Conservation (phyloP, 2,888 invertebrate species). For the Trichogramma evanescens region DNA sequence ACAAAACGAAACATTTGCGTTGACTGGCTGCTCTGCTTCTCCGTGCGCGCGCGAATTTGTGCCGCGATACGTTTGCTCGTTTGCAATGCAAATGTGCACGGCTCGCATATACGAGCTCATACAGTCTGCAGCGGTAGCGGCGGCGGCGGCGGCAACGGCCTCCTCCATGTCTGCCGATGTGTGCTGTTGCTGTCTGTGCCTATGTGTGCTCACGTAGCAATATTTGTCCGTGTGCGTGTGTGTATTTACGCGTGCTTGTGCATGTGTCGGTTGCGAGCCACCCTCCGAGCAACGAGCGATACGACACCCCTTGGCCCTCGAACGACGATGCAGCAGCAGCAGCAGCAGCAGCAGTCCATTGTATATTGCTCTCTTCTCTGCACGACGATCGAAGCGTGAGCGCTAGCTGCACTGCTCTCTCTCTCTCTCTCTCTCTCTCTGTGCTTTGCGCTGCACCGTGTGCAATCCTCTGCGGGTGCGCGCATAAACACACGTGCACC, state of each 20-base stretch:
- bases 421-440: too few relatives aligned
- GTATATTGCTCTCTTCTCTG: too few relatives aligned
- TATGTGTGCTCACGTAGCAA: conserved; percentile 9
- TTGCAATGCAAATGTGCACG: conserved; percentile 43
- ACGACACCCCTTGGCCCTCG: too few relatives aligned
- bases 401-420: too few relatives aligned
- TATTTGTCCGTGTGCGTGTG: conserved; percentile 15
- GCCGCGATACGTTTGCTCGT: conserved; percentile 38
- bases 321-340: too few relatives aligned
- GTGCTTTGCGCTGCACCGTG: too few relatives aligned
- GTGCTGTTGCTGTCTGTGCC: conserved; percentile 8
- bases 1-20: conserved; percentile 1
- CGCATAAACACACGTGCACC: conserved; percentile 10
- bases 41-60: conserved; percentile 20
- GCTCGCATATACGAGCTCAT: conserved; percentile 22
- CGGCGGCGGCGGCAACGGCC: neutral
- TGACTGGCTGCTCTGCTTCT: too few relatives aligned
- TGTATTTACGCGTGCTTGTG: neutral
- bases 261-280: too few relatives aligned
- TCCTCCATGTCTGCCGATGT: neutral
- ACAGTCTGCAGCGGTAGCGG: neutral
- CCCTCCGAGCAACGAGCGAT: too few relatives aligned
- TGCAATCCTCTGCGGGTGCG: conserved; percentile 15
- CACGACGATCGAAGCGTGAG: too few relatives aligned
- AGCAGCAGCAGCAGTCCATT: too few relatives aligned